phyloP scores from a whole-genome alignment of 2,888 invertebrate species.

The Drosophila meridionalis region DNA sequence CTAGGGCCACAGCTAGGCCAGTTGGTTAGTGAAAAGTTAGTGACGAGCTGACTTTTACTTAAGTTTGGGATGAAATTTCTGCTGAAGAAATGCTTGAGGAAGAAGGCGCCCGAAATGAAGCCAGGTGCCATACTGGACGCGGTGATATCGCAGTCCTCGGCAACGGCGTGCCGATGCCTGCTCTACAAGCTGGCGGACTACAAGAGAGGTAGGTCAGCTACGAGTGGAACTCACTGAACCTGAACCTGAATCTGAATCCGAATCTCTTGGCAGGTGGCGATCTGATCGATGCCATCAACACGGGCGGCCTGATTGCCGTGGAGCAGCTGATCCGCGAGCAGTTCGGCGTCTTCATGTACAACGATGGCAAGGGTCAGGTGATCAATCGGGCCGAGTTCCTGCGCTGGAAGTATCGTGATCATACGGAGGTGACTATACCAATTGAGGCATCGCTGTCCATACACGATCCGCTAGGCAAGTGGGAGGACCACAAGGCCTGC shows the following conservation, averaged over 20 bases:
- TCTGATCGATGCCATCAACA: constrained; percentile 93
- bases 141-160: constrained; percentile 93
- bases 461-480: constrained; percentile 94
- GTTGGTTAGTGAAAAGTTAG: too few species aligned
- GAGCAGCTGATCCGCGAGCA: constrained; percentile 94
- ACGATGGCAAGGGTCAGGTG: constrained; percentile 92
- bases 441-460: constrained; percentile 94
- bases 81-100: constrained; percentile 83
- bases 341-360: constrained; percentile 95
- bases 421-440: constrained; percentile 93
- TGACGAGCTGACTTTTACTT: not conserved
- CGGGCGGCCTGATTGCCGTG: constrained; percentile 92
- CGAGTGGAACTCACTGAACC: too few species aligned
- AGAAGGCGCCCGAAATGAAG: constrained; percentile 84
- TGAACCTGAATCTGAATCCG: not conserved
- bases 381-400: constrained; percentile 95
- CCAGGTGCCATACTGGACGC: constrained; percentile 93
- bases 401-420: constrained; percentile 95
- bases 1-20: not conserved
- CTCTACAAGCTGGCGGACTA: constrained; percentile 95
- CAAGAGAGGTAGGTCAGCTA: constrained; percentile 88
- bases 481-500: constrained; percentile 96
- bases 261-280: constrained; percentile 89
- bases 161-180: constrained; percentile 93
- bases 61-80: constrained; percentile 76